Percentiles rank a stretch among this genome's conserved stretches.
phyloP scores from a whole-genome alignment of 2,113 vertebrate species.

The Brachionichthys hirsutus region DNA sequence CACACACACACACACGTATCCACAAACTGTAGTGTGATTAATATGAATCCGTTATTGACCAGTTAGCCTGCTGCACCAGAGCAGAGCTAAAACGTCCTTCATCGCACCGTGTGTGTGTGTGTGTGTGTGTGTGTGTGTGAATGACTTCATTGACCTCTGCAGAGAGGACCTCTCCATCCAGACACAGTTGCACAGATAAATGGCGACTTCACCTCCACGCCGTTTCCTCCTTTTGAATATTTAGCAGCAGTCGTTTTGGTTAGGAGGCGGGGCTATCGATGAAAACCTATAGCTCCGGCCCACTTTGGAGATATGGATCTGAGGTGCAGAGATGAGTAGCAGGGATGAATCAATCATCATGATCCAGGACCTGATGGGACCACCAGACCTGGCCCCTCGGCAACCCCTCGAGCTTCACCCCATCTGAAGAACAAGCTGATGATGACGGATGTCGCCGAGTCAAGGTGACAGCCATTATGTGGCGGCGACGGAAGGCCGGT shows the following conservation, averaged over 20 bases:
- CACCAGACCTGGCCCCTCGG: conserved; percentile 48
- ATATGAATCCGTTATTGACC: conserved; percentile 66
- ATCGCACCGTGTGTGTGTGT: conserved; percentile 35
- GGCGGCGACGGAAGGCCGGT: conserved; percentile 52
- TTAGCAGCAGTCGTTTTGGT: conserved; percentile 33
- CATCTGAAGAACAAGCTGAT: conserved; percentile 60
- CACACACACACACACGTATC: background rate
- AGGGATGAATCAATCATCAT: conserved; percentile 78
- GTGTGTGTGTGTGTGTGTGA: conserved; percentile 20
- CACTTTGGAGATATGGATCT: conserved; percentile 61
- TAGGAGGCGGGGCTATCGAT: conserved; percentile 35
- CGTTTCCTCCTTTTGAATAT: conserved; percentile 37
- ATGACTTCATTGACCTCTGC: conserved; percentile 8
- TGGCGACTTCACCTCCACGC: too few relatives aligned
- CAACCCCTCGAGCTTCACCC: conserved; percentile 33
- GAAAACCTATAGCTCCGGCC: conserved; percentile 55
- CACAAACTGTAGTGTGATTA: conserved; percentile 25
- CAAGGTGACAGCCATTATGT: conserved; percentile 69
- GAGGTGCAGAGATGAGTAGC: conserved; percentile 64
- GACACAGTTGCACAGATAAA: background rate
- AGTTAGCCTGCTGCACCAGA: conserved; percentile 51
- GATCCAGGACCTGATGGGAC: too few relatives aligned
- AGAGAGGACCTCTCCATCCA: conserved; percentile 18
- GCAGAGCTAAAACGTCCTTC: conserved; percentile 64
- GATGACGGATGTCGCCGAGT: conserved; percentile 60